A percentile compares a stretch with the other conserved stretches of the same genome.
These are phyloP conservation scores for Notospermus geniculatus DNA, from an alignment of 1,140 invertebrate species.

Conservation along the genomic window DNA sequence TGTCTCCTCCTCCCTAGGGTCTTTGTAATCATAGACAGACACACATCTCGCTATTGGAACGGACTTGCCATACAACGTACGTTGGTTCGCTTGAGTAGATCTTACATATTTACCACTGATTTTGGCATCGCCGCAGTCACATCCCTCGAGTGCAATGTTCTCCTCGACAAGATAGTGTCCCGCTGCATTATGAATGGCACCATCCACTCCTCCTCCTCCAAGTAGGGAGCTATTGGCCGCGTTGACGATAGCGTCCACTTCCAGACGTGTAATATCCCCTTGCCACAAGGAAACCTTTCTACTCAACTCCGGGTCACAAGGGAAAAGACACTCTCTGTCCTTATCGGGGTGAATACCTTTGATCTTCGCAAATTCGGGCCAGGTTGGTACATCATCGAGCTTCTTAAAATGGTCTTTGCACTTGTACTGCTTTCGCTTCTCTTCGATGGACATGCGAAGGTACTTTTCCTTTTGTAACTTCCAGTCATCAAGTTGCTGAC, in stretches of 20 bases:
- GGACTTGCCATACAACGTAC: too few relatives aligned
- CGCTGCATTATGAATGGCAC: slow-evolving; percentile 31
- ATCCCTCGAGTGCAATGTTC: not conserved
- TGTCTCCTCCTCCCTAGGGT: too few relatives aligned
- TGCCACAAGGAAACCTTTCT: slow-evolving; percentile 45
- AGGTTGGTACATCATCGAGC: slow-evolving; percentile 62
- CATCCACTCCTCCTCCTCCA: slow-evolving; percentile 36
- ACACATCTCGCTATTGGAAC: too few relatives aligned
- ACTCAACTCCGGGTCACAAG: slow-evolving; percentile 33
- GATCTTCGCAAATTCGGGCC: slow-evolving; percentile 53
- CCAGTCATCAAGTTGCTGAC: too few relatives aligned
- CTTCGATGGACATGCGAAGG: slow-evolving; percentile 32
- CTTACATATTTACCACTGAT: not conserved
- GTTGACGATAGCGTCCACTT: slow-evolving; percentile 41
- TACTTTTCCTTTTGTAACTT: too few relatives aligned
- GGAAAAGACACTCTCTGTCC: slow-evolving; percentile 14
- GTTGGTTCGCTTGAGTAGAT: too few relatives aligned
- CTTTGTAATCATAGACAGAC: too few relatives aligned
- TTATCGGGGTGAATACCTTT: not conserved
- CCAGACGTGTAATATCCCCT: slow-evolving; percentile 31
- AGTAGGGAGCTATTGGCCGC: slow-evolving; percentile 35
- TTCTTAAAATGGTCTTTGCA: slow-evolving; percentile 52
- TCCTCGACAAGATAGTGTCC: not conserved
- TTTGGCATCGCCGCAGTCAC: not conserved
- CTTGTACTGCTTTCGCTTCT: slow-evolving; percentile 62